Conservation (phyloP, 2,888 invertebrate genomes). For the Ochropleura plecta region DNA sequence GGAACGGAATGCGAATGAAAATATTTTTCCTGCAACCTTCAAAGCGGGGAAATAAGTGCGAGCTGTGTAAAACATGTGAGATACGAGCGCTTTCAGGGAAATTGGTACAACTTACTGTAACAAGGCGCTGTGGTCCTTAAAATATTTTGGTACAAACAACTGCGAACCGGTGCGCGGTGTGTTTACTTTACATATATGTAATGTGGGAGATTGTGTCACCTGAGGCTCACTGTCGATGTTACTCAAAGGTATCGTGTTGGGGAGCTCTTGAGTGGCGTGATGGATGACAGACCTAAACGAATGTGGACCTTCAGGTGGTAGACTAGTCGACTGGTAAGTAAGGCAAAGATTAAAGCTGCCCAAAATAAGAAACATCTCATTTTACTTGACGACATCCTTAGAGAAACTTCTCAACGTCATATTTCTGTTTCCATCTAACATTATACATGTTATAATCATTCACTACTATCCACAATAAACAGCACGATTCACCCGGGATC, state of each 20-base stretch:
- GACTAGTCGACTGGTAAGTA: no score
- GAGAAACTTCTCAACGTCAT: not conserved
- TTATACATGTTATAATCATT: conserved; percentile 2
- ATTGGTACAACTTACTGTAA: conserved; percentile 34
- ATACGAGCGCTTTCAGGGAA: conserved; percentile 36
- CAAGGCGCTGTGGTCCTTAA: conserved; percentile 28
- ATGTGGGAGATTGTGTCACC: not conserved
- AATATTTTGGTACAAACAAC: conserved; percentile 45
- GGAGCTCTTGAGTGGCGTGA: not conserved
- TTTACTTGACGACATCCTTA: not conserved
- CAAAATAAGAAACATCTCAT: not conserved
- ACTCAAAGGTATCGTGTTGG: not conserved
- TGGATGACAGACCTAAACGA: not conserved
- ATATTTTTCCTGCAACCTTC: conserved; percentile 57
- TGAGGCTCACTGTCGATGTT: not conserved
- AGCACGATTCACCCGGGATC: conserved; percentile 40
- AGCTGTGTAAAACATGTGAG: conserved; percentile 43
- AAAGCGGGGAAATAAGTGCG: conserved; percentile 48
- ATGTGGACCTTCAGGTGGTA: not conserved
- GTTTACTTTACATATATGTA: not conserved
- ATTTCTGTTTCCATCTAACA: not conserved
- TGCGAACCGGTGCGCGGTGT: not conserved
- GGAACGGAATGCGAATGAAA: conserved; percentile 57
- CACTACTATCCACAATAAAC: conserved; percentile 8
- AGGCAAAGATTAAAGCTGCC: no score